Evolutionary conservation across 2,888 invertebrate genomes (phyloP).

Genomic region (Sturmia bella): DNA sequence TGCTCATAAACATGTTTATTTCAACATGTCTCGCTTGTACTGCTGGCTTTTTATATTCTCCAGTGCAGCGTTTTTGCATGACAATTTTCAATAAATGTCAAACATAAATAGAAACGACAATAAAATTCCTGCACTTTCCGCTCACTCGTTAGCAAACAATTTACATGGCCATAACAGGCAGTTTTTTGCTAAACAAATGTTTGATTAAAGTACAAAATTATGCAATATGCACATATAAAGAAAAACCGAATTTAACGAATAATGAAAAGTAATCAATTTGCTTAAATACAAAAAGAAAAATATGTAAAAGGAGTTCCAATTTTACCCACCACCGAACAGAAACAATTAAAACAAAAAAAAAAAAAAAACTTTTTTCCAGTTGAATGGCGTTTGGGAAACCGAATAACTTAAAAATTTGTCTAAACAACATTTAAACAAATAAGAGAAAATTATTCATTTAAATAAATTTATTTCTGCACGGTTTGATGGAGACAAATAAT

Average conservation of each 20-base stretch:
- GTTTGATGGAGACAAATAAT: constrained; percentile 67
- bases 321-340: no score
- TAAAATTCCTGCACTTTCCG: constrained; percentile 24
- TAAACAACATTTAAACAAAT: constrained; percentile 21
- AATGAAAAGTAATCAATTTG: background rate
- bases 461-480: constrained; percentile 64
- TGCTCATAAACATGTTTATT: background rate
- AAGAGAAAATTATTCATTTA: constrained; percentile 42
- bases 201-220: constrained; percentile 13
- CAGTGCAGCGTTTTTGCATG: constrained; percentile 48
- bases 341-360: constrained; percentile 25
- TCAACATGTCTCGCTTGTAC: background rate
- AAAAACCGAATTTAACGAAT: background rate
- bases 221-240: background rate
- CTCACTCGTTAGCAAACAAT: constrained; percentile 27
- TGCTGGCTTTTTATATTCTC: background rate
- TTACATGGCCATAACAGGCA: constrained; percentile 51
- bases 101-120: constrained; percentile 45
- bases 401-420: constrained; percentile 9
- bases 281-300: no score
- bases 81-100: constrained; percentile 65
- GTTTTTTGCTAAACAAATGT: constrained; percentile 48
- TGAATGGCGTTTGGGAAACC: constrained; percentile 18
- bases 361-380: constrained; percentile 18
- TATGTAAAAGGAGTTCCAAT: no score